Conservation (phyloP, 1,140 invertebrate genomes). For the Cherax quadricarinatus region DNA sequence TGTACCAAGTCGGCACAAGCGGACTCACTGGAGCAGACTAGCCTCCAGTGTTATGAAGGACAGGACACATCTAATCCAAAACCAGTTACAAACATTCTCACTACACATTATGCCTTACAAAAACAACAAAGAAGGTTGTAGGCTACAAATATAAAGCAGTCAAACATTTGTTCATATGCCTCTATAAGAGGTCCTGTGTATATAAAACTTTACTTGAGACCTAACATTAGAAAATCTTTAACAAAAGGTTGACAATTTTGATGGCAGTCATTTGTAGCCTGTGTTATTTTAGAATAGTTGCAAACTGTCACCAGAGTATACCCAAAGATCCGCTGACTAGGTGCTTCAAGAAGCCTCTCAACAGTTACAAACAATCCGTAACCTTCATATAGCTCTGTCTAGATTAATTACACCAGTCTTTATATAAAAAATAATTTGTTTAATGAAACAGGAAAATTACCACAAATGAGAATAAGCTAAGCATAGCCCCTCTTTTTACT, state of each 20-base stretch:
- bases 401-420: conserved; percentile 51
- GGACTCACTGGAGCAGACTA: conserved; percentile 70
- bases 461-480: conserved; percentile 42
- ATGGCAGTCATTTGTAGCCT: conserved; percentile 71
- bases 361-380: conserved; percentile 55
- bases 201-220: conserved; percentile 60
- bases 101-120: conserved; percentile 69
- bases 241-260: conserved; percentile 67
- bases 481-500: conserved; percentile 22
- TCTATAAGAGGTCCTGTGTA: conserved; percentile 50
- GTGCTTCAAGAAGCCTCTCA: conserved; percentile 50
- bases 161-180: conserved; percentile 65
- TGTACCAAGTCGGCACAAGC: conserved; percentile 65
- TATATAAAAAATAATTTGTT: conserved; percentile 53
- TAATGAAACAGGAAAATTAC: conserved; percentile 39
- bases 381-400: conserved; percentile 41
- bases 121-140: conserved; percentile 61
- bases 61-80: conserved; percentile 65
- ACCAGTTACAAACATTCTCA: conserved; percentile 68
- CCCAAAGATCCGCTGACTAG: conserved; percentile 67
- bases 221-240: conserved; percentile 63
- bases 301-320: conserved; percentile 69
- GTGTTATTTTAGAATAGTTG: conserved; percentile 65
- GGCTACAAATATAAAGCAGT: conserved; percentile 70
- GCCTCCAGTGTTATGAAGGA: conserved; percentile 66